These are phyloP conservation scores for Chironomus tentans DNA, from an alignment of 2,888 invertebrate genomes.

Conservation along the genomic window DNA sequence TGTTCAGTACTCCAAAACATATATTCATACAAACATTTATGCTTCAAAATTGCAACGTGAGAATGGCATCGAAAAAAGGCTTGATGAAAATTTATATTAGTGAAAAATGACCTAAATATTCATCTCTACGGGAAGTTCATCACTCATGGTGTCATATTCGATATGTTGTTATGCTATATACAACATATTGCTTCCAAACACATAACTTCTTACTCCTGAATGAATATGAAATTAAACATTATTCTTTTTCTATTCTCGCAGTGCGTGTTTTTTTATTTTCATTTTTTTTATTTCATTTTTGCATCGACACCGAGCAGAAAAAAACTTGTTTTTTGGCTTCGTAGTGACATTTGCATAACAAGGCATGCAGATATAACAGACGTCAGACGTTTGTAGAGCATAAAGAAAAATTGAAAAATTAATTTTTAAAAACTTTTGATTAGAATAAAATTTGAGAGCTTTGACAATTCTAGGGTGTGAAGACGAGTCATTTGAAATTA, in stretches of 20 bases:
- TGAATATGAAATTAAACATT: background rate
- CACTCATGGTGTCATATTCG: constrained; percentile 11
- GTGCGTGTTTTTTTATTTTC: background rate
- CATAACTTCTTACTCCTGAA: background rate
- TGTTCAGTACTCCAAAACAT: background rate
- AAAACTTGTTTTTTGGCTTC: background rate
- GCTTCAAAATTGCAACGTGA: background rate
- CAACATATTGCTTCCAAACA: background rate
- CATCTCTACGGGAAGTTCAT: constrained; percentile 14
- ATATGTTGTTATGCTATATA: background rate
- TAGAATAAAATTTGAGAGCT: constrained; percentile 18
- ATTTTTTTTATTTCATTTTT: background rate
- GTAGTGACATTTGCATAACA: background rate
- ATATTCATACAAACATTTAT: background rate
- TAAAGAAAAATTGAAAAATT: constrained; percentile 19
- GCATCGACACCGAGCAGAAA: background rate
- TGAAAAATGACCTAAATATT: constrained; percentile 22
- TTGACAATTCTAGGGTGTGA: background rate
- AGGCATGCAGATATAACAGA: background rate
- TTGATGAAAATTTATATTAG: constrained; percentile 11
- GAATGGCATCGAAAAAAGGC: background rate
- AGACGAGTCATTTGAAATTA: constrained; percentile 1
- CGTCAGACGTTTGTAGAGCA: background rate
- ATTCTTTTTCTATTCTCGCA: background rate
- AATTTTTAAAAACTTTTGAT: constrained; percentile 22